Evolutionary conservation across 64 coral and sea anemone genomes (phyloP).

Genomic region (Catalaphyllia jardinei): DNA sequence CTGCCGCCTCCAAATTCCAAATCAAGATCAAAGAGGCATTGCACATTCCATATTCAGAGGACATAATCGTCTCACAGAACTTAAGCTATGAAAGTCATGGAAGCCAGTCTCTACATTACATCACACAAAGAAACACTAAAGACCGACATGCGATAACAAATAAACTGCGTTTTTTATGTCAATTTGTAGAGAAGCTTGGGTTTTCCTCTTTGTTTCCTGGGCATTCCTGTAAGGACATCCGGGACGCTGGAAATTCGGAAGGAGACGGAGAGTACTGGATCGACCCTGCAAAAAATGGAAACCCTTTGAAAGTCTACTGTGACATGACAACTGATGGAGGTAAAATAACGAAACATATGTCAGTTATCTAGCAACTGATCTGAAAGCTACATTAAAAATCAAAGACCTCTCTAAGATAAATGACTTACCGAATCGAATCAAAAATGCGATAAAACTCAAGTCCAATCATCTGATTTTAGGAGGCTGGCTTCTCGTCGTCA

Average conservation of each 20-base stretch:
- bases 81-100: too few relatives aligned
- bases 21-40: too few relatives aligned
- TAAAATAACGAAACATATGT: background rate
- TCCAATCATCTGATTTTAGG: background rate
- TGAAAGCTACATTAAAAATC: too few relatives aligned
- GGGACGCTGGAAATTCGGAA: background rate
- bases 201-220: conserved; percentile 2
- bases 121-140: background rate
- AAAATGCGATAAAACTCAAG: background rate
- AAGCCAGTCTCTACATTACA: too few relatives aligned
- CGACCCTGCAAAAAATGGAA: conserved; percentile 31
- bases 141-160: too few relatives aligned
- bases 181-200: conserved; percentile 15
- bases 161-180: background rate
- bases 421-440: background rate
- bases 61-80: too few relatives aligned
- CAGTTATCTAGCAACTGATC: too few relatives aligned
- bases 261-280: conserved; percentile 50
- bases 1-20: too few relatives aligned
- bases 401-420: too few relatives aligned
- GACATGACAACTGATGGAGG: conserved; percentile 54
- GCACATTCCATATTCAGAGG: too few relatives aligned
- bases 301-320: conserved; percentile 40
- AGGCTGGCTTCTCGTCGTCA: conserved; percentile 46
- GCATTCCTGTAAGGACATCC: conserved; percentile 30